Evolutionary conservation across 2,113 vertebrate species (phyloP), one percentile per base, ranked within the genome.

Genomic region (Carollia perspicillata): DNA sequence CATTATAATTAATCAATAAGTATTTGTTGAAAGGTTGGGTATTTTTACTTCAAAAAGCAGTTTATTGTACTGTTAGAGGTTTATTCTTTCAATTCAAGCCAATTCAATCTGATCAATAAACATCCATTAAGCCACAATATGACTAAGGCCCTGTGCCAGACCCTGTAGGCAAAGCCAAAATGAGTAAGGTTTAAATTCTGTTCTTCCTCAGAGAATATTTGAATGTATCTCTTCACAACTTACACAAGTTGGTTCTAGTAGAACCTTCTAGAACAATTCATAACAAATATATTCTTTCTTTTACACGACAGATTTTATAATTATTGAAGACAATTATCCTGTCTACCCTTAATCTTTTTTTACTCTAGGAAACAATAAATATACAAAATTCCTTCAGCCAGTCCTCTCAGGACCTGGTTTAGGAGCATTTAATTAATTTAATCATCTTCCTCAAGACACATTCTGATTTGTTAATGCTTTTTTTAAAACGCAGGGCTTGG

Each of bases 281-380:
- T 78, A 96, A 85, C 78, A 97, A 96, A 95, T 93, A 81, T 93
- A 80, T 96, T 88, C 81, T 68, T 66, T 96, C 26, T n/a, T 96
- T 95, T 93, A 95, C 35, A 80, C 55, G 92, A 95, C 94, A 97
- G 93, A 95, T 77, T 97, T 97, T 97, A n/a, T 78, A 97, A 96
- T 93, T 97, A 97, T 72, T 94, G 95, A 97, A 97, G 97, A 96
- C 95, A 97, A 89, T 97, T 96, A 95, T 95, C 65, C 60, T 85
- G 78, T 78, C 94, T 94, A 68, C 20, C 3, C 28, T 95, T 81
- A 94, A 96, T 89, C 35, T 51, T 60, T 95, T 51, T 77, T n/a
- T 77, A 95, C 84, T 97, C 89, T n/a, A 83, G 65, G 90, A 97
- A 97, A 96, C 90, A 96, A 97, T 95, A 97, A 96, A 96, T 96